Percentiles rank a stretch among this genome's conserved stretches.
phyloP scores from a whole-genome alignment of 2,888 invertebrate genomes.

The Drosophila quinaria region DNA sequence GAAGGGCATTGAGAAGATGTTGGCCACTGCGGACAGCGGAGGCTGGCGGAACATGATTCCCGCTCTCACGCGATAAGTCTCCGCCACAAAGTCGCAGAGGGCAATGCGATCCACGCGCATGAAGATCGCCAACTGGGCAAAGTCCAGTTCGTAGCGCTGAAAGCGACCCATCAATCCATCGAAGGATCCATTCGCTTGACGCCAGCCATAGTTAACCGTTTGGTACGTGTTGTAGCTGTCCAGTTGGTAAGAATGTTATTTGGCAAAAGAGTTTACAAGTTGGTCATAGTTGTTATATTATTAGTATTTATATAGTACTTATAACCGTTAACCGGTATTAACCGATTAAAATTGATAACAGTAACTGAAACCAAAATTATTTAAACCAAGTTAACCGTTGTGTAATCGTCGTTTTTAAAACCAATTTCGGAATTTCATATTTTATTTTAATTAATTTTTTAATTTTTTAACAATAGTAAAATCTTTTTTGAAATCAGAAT shows the following conservation, averaged over 20 bases:
- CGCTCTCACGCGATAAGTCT: constrained; percentile 87
- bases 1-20: constrained; percentile 88
- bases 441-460: too few relatives aligned
- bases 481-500: too few relatives aligned
- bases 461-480: too few relatives aligned
- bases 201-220: constrained; percentile 87
- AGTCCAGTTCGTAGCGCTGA: constrained; percentile 87
- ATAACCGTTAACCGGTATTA: too few relatives aligned
- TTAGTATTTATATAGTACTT: too few relatives aligned
- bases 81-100: constrained; percentile 87
- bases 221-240: constrained; percentile 84
- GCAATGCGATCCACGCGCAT: constrained; percentile 87
- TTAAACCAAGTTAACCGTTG: too few relatives aligned
- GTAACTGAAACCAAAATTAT: too few relatives aligned
- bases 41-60: constrained; percentile 89
- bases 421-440: too few relatives aligned
- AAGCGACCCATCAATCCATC: constrained; percentile 87
- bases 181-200: constrained; percentile 87
- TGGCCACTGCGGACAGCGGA: constrained; percentile 87
- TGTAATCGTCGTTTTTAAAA: too few relatives aligned
- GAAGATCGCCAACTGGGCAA: constrained; percentile 87
- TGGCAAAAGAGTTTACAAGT: background rate
- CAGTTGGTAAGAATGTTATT: background rate
- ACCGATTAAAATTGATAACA: too few relatives aligned
- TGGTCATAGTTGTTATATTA: background rate